Percentiles rank a stretch among this genome's conserved stretches.
phyloP scores from a whole-genome alignment of 2,797 vertebrate species.

The Liasis olivaceus region DNA sequence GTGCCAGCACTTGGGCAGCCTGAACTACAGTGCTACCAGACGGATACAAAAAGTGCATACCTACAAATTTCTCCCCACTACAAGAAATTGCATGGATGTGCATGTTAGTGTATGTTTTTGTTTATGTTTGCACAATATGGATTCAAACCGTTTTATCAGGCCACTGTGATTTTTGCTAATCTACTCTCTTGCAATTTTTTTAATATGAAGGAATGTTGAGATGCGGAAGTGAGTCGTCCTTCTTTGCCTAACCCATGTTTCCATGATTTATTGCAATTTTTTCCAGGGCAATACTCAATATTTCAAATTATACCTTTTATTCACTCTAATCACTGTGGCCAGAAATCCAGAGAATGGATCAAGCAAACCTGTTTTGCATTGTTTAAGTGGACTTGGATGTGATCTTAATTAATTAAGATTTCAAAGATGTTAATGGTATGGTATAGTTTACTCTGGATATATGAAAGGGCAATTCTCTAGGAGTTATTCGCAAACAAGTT shows the following conservation, averaged over 20 bases:
- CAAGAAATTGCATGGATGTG: neutral
- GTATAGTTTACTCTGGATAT: neutral
- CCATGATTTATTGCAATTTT: neutral
- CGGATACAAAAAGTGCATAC: too few species aligned
- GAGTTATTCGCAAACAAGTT: neutral
- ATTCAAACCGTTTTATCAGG: neutral
- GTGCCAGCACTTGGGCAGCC: neutral
- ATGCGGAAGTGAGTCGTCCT: neutral
- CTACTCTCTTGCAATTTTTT: neutral
- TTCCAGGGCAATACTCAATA: too few species aligned
- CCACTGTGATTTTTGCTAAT: neutral
- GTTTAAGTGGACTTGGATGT: neutral
- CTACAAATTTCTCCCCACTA: neutral
- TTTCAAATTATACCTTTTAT: neutral
- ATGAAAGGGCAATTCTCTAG: slow-evolving; percentile 13
- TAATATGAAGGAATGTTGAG: neutral
- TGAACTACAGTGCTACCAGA: neutral
- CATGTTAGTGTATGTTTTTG: too few species aligned
- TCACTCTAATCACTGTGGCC: neutral
- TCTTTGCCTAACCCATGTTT: neutral
- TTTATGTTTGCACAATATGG: neutral
- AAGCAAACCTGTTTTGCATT: slow-evolving; percentile 7
- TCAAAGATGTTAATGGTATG: neutral
- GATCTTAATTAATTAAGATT: neutral
- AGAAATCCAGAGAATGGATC: neutral